Percentiles rank a stretch among this genome's conserved stretches.
These are phyloP conservation scores for Himalopsyche tibetana DNA, from an alignment of 2,888 invertebrate genomes.

Conservation along the genomic window DNA sequence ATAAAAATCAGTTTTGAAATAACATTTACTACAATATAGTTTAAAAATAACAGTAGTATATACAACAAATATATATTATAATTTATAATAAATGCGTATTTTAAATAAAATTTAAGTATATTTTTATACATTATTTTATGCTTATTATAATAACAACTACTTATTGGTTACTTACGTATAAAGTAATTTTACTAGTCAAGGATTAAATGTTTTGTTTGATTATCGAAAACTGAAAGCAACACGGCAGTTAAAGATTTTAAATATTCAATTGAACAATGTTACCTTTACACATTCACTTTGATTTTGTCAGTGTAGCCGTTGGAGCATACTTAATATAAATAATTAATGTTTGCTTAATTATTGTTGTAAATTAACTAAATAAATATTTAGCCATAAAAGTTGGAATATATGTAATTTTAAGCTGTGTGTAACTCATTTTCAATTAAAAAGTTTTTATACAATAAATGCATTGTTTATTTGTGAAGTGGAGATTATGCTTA, in stretches of 20 bases:
- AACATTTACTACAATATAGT: no score
- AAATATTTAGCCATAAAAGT: constrained; percentile 36
- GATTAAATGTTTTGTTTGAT: constrained; percentile 2
- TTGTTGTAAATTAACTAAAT: constrained; percentile 34
- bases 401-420: constrained; percentile 43
- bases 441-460: constrained; percentile 56
- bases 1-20: no score
- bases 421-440: constrained; percentile 57
- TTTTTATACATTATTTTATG: constrained; percentile 33
- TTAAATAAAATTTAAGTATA: constrained; percentile 25
- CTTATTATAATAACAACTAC: constrained; percentile 11
- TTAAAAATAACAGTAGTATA: no score
- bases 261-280: constrained; percentile 14
- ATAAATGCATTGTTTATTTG: constrained; percentile 63
- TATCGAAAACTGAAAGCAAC: neutral
- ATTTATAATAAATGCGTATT: neutral
- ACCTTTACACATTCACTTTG: neutral
- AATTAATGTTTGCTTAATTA: constrained; percentile 34
- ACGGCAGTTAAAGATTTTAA: neutral
- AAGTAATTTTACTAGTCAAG: constrained; percentile 41
- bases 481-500: constrained; percentile 61
- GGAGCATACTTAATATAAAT: constrained; percentile 13
- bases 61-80: neutral
- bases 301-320: neutral
- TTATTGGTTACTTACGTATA: constrained; percentile 13